Base-by-base conservation (phyloP, 2,888 invertebrate species). In the Lissonota sp. region DNA sequence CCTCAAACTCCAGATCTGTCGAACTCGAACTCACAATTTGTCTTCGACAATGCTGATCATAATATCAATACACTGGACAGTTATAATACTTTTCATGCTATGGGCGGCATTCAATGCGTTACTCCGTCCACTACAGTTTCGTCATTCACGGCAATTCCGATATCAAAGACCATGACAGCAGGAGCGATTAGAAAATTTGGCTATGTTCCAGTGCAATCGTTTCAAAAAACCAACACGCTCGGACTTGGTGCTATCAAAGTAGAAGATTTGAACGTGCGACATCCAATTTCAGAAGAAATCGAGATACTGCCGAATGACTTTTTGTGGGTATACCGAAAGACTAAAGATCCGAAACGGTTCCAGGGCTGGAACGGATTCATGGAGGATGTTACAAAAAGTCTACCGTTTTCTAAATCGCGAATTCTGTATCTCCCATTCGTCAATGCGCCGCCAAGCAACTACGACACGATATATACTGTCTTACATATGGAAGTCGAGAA, bases 321-420 rank as follows among this genome's bases (percentile, higher is more conserved):
- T n/a, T 40, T 72, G 46, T 72, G 60, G 72, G 12, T 72, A 37
- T 62, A 51, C 53, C 62, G 72, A 55, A 72, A 72, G 39, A 49
- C 42, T 39, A 51, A 44, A 72, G 83, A 87, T 84, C n/a, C 83
- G 80, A 69, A 80, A 82, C 70, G 83, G 76, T 86, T 89, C 69
- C 87, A 88, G 71, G 89, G 90, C 26, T 91, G 89, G 90, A 89
- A 89, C 82, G 90, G 90, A 16, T 91, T 86, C 86, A 81, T 90
- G 87, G 74, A 89, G 83, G 84, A 84, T 40, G 80, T 88, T 39
- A 88, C 88, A 81, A 83, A 83, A 64, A 77, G 82, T 70, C 80
- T 62, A 58, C 66, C 77, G 60, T 85, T 77, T 82, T 53, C 55
- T 1, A 46, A 64, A 37, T 66, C 82, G 8, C 12, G 40, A 16